Evolutionary conservation across 2,797 vertebrate species (phyloP).

Genomic region (Rachycentron canadum): DNA sequence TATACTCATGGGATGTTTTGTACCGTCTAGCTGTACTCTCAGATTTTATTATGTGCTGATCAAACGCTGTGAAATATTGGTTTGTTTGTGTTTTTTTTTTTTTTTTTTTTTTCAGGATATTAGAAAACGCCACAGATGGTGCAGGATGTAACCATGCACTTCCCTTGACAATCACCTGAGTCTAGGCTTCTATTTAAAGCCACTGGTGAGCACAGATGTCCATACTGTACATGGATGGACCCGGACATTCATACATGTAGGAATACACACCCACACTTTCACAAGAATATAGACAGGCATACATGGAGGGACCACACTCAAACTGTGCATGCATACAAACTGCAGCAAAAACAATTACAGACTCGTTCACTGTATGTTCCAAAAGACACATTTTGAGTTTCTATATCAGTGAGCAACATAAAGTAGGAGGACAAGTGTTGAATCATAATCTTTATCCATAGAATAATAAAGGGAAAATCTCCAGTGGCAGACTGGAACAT

Average conservation of each 20-base stretch:
- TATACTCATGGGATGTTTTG: neutral
- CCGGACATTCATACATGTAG: neutral
- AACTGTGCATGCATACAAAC: neutral
- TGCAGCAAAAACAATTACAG: neutral
- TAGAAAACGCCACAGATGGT: conserved; percentile 33
- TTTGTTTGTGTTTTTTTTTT: no score
- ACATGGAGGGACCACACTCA: neutral
- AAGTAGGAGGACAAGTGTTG: neutral
- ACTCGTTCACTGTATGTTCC: neutral
- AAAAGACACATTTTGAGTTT: neutral
- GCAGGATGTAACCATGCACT: conserved; percentile 6
- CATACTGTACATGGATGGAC: neutral
- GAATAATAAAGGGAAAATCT: neutral
- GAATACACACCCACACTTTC: conserved; percentile 10
- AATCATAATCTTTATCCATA: neutral
- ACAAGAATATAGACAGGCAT: conserved; percentile 6
- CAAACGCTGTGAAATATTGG: no score
- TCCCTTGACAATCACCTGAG: conserved; percentile 30
- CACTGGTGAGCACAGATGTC: conserved; percentile 25
- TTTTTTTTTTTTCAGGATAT: neutral
- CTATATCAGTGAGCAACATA: neutral
- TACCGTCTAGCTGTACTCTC: neutral
- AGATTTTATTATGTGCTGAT: conserved; percentile 18
- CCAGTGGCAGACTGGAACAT: neutral
- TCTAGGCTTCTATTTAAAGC: conserved; percentile 53